These are phyloP conservation scores for Anolis carolinensis DNA, from an alignment of 2,113 vertebrate species.

Conservation along the genomic window DNA sequence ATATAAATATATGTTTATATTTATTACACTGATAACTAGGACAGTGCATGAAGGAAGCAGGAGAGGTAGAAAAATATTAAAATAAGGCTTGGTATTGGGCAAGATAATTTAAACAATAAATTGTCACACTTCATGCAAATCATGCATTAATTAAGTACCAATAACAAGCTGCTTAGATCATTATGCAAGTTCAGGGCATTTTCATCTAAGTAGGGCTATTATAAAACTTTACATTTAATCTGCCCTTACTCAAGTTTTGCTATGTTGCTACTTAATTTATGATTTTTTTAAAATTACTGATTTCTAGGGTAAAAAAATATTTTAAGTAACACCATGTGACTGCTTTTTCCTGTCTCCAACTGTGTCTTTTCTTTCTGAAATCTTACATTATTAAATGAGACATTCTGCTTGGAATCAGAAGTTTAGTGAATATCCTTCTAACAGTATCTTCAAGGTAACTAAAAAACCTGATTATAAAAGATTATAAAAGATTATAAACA, in stretches of 20 bases:
- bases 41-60: conserved; percentile 46
- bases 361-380: background rate
- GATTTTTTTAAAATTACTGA: background rate
- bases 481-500: background rate
- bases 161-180: background rate
- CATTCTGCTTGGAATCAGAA: background rate
- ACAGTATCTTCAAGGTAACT: background rate
- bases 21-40: conserved; percentile 23
- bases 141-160: conserved; percentile 6
- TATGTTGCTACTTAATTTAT: background rate
- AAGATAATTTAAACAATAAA: background rate
- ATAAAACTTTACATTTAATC: background rate
- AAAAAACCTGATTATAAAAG: background rate
- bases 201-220: background rate
- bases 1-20: conserved; percentile 8
- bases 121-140: conserved; percentile 2
- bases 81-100: conserved; percentile 10
- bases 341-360: background rate
- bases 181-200: background rate
- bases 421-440: background rate
- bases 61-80: conserved; percentile 14
- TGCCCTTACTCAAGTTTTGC: background rate
- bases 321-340: background rate
- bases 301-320: background rate
- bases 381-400: background rate